Base-by-base conservation (phyloP, 2,797 vertebrate species). In the Trichosurus vulpecula region DNA sequence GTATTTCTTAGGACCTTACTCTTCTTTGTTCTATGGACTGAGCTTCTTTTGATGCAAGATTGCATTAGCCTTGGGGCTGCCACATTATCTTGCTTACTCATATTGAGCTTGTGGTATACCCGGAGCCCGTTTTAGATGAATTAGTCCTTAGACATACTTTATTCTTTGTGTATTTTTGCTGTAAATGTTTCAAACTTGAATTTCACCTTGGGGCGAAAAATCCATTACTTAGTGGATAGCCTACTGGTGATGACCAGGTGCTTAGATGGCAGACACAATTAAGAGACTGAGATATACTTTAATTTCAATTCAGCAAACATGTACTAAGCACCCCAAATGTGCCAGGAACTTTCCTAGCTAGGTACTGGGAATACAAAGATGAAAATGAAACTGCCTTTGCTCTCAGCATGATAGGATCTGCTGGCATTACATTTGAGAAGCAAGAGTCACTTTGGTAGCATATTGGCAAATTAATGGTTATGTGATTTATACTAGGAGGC, bases 391-490 rank as follows among this genome's bases (percentile, higher is more conserved):
- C 3, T 35, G 1, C 66, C 4, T n/a, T 41, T 74, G 66, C 14
- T 74, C 19, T 74, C 6, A 74, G 8, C 6, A 74, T 74, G 66
- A 66, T 74, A 22, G 6, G 66, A 74, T 74, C 6, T 41, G 6
- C 2, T 41, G n/a, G 66, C n/a, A 41, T 74, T n/a, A 74, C 35
- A n/a, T n/a, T 41, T 74, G 61, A 74, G n/a, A 74, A 74, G 19
- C 61, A n/a, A 35, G 31, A 74, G 19, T 74, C 19, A 9, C 16
- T 74, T 41, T 41, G 66, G n/a, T 74, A 74, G n/a, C 66, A 41
- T 25, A 74, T 41, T 74, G n/a, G n/a, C n/a, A 92, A 92, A 81
- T 57, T 57, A 93, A 9, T 95, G 74, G 93, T 94, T 94, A 41
- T 74, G 13, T 27, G 52, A 55, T 92, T 91, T 61, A 12, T 87